Evolutionary conservation across 2,888 invertebrate genomes (phyloP).

Genomic region (Drosophila mimica): DNA sequence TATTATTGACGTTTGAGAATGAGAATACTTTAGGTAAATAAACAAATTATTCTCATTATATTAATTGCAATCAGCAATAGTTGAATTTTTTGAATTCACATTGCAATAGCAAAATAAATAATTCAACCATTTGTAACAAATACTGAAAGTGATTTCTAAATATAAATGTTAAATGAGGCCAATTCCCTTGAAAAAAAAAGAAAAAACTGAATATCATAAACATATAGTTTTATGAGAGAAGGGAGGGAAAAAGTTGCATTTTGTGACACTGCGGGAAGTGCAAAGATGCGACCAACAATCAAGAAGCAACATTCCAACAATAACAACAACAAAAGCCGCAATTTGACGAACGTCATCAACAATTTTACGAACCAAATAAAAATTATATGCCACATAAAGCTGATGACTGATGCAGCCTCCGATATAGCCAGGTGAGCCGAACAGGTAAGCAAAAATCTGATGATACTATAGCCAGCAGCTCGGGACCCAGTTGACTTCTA

Average conservation of each 20-base stretch:
- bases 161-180: constrained; percentile 32
- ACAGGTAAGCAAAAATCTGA: constrained; percentile 57
- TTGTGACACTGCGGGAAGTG: constrained; percentile 37
- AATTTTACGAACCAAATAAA: constrained; percentile 79
- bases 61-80: background rate
- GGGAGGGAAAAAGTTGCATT: constrained; percentile 21
- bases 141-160: background rate
- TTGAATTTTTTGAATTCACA: background rate
- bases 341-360: constrained; percentile 83
- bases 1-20: background rate
- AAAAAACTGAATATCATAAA: constrained; percentile 57
- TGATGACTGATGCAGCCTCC: constrained; percentile 74
- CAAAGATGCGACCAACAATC: constrained; percentile 16
- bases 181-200: constrained; percentile 20
- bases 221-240: constrained; percentile 56
- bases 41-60: background rate
- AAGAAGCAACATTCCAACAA: constrained; percentile 12
- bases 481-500: background rate
- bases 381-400: constrained; percentile 82
- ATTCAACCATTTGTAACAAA: background rate
- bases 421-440: constrained; percentile 27
- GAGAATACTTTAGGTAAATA: too few relatives aligned
- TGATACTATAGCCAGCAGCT: constrained; percentile 36
- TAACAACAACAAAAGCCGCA: constrained; percentile 43
- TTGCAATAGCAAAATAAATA: background rate